Base-by-base conservation (phyloP, 2,113 vertebrate species). In the Coryphaenoides rupestris region DNA sequence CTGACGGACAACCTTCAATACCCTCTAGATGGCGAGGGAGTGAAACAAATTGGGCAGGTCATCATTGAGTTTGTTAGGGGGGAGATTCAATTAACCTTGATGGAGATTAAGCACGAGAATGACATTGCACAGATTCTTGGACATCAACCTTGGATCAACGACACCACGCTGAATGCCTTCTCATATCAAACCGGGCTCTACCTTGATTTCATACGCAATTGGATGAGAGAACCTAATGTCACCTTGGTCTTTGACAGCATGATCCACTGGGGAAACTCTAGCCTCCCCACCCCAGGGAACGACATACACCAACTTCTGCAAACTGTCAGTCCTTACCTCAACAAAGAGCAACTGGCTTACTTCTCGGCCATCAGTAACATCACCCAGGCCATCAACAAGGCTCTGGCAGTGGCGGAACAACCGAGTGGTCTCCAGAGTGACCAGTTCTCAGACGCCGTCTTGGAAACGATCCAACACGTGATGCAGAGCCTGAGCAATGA, bases 171-270 rank as follows among this genome's bases (percentile, higher is more conserved):
- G 15, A 13, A 72, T 24, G 56, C 40, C 1, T n/a, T 60, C 16
- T 70, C 81, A 9, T 2, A 16, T 10, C 77, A 84, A 77, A 75
- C 88, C 6, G 62, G 67, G 13, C 66, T 26, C 16, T 87, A 89
- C 70, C 58, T 87, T 0, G 47, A 73, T 17, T 1, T 79, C 19
- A 78, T 77, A 21, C 21, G 76, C 28, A 28, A 23, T 1, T 91
- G 90, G 89, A 71, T 90, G 57, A 72, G 69, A 55, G 70, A 87
- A 64, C 76, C 87, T 19, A 73, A 68, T 22, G 66, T 88, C 26
- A 26, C 56, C 0, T 24, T 55, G 5, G 28, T 72, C 55, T 50
- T 91, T 10, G 68, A 66, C 9, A 75, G 33, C 24, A 66, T 89
- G 60, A 55, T 89, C 4, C 77, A 82, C 7, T 86, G 79, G 81